Evolutionary conservation across 2,888 invertebrate genomes (phyloP), one percentile per base, ranked within the genome.

Genomic region (Drosophila demipolita): DNA sequence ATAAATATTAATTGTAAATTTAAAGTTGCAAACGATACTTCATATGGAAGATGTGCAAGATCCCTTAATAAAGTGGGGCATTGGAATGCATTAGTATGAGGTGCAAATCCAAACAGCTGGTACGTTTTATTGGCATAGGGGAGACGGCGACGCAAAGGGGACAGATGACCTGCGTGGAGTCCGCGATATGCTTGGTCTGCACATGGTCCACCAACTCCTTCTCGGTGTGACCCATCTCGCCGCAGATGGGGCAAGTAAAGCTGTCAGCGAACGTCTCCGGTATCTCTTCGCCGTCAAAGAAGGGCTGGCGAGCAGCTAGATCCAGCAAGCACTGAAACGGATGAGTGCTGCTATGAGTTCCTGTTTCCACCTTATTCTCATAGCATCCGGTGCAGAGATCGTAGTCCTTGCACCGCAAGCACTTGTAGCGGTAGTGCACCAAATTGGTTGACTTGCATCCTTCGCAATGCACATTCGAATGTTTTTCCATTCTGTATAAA

Each of bases 251-350:
- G 26, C 68, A 64, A 62, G 88, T 87, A 54, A 84, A 85, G 62
- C 84, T 84, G 3, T 79, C 84, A 5, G 85, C 82, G 9, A 60
- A 66, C 15, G 76, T 4, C 0, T 48, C 53, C 12, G 87, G 74
- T 1, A 81, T 62, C 1, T 40, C 42, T 12, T 72, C 79, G 3
- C 79, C 87, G 40, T 15, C 68, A 36, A 81, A 87, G 60, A 69
- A 64, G 2, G 89, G 32, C 52, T 73, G 71, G 0, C 64, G 61
- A 0, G 75, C 73, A 0, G 63, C 71, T 0, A 66, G 61, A 29
- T 81, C 82, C 53, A 87, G 42, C 7, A 86, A 63, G 15, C 85
- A 80, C 54, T 86, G 85, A 8, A 87, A 67, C 0, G 90, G 82
- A 66, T 86, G 85, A 0, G 0, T 32, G 11, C 4, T 57, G 49